phyloP scores from a whole-genome alignment of 92 coral and sea anemone genomes.

The Micromussa lordhowensis region DNA sequence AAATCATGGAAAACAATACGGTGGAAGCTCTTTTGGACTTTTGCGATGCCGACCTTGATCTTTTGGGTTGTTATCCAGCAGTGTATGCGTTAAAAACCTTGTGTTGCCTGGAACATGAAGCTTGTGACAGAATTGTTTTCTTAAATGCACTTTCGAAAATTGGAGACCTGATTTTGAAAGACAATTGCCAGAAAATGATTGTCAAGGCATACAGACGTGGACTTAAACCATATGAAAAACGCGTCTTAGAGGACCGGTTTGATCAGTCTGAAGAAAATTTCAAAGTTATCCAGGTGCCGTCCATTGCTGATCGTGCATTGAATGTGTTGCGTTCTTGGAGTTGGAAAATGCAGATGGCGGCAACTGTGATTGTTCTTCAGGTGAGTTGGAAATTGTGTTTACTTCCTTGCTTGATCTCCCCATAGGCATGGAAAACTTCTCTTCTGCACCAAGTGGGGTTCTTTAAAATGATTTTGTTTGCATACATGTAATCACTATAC shows the following conservation, averaged over 20 bases:
- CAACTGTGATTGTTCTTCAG: constrained; percentile 67
- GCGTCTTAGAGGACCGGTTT: constrained; percentile 55
- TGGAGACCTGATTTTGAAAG: constrained; percentile 74
- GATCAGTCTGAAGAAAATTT: constrained; percentile 57
- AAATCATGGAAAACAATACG: constrained; percentile 60
- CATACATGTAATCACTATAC: no score
- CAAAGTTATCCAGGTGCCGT: constrained; percentile 38
- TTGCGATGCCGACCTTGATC: constrained; percentile 68
- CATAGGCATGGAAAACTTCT: not conserved
- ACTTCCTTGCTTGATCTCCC: not conserved
- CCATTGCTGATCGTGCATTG: constrained; percentile 51
- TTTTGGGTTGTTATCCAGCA: constrained; percentile 74
- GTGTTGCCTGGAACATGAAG: constrained; percentile 61
- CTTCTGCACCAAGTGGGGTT: not conserved
- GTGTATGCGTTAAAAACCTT: constrained; percentile 63
- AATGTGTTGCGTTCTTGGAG: constrained; percentile 78
- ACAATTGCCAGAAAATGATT: constrained; percentile 78
- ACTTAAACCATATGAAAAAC: constrained; percentile 59
- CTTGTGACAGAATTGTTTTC: constrained; percentile 75
- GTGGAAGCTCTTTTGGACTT: constrained; percentile 79
- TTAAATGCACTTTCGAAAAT: constrained; percentile 80
- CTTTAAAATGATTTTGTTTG: no score
- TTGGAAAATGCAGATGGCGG: constrained; percentile 69
- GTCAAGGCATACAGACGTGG: constrained; percentile 71
- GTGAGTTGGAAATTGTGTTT: constrained; percentile 12